Conservation (phyloP, 2,113 vertebrate genomes). For the Rhabdornis inornatus region DNA sequence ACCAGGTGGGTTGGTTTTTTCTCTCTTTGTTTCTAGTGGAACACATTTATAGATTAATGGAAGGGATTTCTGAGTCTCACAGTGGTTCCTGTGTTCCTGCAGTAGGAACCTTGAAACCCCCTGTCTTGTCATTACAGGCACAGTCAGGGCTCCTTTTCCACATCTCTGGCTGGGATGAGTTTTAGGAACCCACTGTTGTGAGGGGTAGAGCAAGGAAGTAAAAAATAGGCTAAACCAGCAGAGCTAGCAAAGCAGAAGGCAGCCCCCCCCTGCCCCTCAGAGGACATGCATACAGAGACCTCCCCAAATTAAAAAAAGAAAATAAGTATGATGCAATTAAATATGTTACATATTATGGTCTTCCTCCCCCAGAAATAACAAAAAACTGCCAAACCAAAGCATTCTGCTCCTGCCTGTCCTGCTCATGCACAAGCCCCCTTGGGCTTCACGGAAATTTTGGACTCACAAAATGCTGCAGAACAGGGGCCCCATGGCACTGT, state of each 20-base stretch:
- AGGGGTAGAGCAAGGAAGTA: neutral
- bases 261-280: neutral
- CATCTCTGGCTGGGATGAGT: neutral
- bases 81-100: neutral
- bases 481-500: slow-evolving; percentile 47
- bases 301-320: neutral
- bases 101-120: neutral
- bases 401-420: slow-evolving; percentile 20
- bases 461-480: slow-evolving; percentile 45
- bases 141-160: neutral
- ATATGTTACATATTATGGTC: slow-evolving; percentile 38
- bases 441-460: slow-evolving; percentile 45
- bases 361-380: slow-evolving; percentile 11
- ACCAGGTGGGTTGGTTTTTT: neutral
- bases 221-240: neutral
- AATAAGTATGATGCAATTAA: slow-evolving; percentile 41
- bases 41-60: neutral
- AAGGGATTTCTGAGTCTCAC: neutral
- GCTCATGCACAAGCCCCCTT: neutral
- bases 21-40: neutral
- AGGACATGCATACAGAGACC: neutral
- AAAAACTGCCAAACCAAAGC: slow-evolving; percentile 9
- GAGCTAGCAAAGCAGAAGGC: neutral
- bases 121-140: neutral
- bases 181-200: neutral